These are phyloP conservation scores for Phoebastria nigripes DNA, from an alignment of 2,797 vertebrate species.

Conservation along the genomic window DNA sequence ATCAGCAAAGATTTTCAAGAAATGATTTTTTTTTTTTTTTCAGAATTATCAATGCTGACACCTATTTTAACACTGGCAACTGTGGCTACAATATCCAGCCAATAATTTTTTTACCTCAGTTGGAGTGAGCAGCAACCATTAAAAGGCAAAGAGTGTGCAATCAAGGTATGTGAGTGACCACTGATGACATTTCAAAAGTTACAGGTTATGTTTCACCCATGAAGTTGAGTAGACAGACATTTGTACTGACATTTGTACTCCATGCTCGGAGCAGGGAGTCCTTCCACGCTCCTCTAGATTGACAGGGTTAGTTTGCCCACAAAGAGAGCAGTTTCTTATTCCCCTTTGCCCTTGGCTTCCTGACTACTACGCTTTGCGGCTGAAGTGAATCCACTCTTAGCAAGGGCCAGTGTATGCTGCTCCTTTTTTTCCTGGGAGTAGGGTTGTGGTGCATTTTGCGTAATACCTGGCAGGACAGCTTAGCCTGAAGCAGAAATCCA, in stretches of 20 bases:
- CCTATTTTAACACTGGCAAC: background rate
- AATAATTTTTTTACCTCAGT: background rate
- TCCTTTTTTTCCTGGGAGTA: background rate
- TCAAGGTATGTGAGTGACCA: background rate
- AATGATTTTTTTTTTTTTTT: background rate
- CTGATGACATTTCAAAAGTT: background rate
- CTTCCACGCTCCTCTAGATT: background rate
- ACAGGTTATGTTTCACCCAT: background rate
- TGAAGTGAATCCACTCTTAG: background rate
- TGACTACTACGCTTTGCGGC: accelerated
- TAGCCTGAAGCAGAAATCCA: background rate
- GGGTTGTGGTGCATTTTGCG: background rate
- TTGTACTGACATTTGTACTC: background rate
- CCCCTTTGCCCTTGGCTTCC: background rate
- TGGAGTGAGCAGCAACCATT: background rate
- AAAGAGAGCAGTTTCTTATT: background rate
- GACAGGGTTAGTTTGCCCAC: background rate
- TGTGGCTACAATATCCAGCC: background rate
- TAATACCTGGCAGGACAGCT: background rate
- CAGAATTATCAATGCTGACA: background rate
- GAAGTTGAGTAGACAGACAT: background rate
- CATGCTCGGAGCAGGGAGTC: background rate
- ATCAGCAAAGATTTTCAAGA: background rate
- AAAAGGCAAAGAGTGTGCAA: background rate
- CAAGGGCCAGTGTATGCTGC: background rate